phyloP scores from a whole-genome alignment of 2,113 vertebrate species.

The Ornithorhynchus anatinus region DNA sequence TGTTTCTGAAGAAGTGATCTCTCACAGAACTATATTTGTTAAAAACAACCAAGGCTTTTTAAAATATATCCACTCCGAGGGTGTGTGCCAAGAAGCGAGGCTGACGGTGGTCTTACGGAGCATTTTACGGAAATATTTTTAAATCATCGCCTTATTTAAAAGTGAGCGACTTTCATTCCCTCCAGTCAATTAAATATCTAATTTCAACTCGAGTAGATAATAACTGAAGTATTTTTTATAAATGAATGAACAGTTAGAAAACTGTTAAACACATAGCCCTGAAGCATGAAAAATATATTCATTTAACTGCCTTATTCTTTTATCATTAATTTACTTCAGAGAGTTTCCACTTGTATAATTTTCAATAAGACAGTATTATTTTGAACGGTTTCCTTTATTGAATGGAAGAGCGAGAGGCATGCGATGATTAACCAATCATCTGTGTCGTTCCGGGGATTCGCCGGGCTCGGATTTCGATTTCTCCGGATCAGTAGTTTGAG shows the following conservation, averaged over 20 bases:
- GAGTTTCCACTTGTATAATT: slow-evolving; percentile 48
- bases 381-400: slow-evolving; percentile 37
- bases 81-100: slow-evolving; percentile 71
- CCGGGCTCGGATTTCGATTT: neutral
- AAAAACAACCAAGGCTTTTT: slow-evolving; percentile 78
- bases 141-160: slow-evolving; percentile 70
- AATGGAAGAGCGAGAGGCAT: neutral
- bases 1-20: slow-evolving; percentile 80
- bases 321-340: slow-evolving; percentile 63
- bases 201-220: slow-evolving; percentile 74
- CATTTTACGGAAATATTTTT: slow-evolving; percentile 77
- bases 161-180: slow-evolving; percentile 70
- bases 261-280: slow-evolving; percentile 69
- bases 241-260: slow-evolving; percentile 70
- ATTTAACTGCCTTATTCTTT: slow-evolving; percentile 68
- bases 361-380: slow-evolving; percentile 57
- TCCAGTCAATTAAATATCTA: slow-evolving; percentile 78
- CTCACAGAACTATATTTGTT: slow-evolving; percentile 75
- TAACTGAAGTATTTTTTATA: slow-evolving; percentile 72
- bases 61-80: slow-evolving; percentile 72
- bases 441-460: neutral
- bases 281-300: slow-evolving; percentile 68
- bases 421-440: neutral
- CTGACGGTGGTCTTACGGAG: slow-evolving; percentile 78
- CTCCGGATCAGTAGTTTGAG: too few relatives aligned